Base-by-base conservation (phyloP, 2,888 invertebrate genomes). In the Cynaeus angustus region DNA sequence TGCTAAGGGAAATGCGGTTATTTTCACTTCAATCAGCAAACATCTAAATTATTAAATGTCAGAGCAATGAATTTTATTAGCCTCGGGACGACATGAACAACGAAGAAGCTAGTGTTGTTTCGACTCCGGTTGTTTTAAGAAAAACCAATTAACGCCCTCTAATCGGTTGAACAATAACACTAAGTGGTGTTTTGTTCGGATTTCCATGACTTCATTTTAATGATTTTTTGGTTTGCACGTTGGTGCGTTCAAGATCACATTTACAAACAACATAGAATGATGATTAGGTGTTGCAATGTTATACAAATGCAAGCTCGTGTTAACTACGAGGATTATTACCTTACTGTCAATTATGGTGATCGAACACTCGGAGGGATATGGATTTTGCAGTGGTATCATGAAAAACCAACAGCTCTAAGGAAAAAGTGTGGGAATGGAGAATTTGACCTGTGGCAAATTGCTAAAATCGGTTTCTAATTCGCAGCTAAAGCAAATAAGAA, bases 121-220 rank as follows among this genome's bases (percentile, higher is more conserved):
- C 56, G 41, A 56, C 43, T 56, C 26, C n/a, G 21, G 21, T 26
- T 55, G 41, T 12, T 41, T 59, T 30, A 59, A 59, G 59, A 28
- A 28, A 41, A 26, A 13, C 7, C 59, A 59, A 59, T 59, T 59
- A 59, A 45, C 46, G 45, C 46, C 45, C 33, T 59, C 46, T 59
- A 45, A 45, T 59, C 59, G 59, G 12, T 30, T 7, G 21, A 21
- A 56, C 43, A 56, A 21, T 43, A 59, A 43, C 59, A 30, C 16
- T 59, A 30, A 45, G 59, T 30, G 59, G 43, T 45, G 46, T 59
- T 45, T 59, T 59, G 59, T 59, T 59, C 59, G 26, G 33, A 33
- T 33, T 33, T 33, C 2, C 9, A 33, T 4, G 7, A 33, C n/a
- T 33, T 33, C 9, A 33, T 33, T 33, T 33, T n/a, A 33, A 33